Conservation (phyloP, 2,113 vertebrate species). For the Nyctibius bracteatus region DNA sequence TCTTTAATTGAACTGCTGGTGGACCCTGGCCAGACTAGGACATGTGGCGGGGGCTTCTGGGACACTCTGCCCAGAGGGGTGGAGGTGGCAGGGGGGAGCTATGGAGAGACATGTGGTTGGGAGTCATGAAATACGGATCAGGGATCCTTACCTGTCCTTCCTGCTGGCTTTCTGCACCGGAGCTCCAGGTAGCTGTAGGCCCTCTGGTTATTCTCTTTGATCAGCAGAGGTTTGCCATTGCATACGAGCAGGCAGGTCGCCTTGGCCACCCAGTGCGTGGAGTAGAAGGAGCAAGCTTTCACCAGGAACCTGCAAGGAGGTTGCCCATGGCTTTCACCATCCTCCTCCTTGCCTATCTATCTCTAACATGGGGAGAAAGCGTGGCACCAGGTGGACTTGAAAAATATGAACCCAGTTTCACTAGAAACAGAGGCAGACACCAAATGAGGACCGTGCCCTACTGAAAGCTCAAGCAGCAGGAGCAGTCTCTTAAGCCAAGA, state of each 20-base stretch:
- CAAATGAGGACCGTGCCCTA: neutral
- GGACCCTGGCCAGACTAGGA: neutral
- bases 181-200: slow-evolving; percentile 72
- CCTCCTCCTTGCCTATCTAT: neutral
- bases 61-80: neutral
- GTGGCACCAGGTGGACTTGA: neutral
- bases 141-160: slow-evolving; percentile 1
- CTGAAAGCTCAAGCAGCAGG: neutral
- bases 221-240: slow-evolving; percentile 59
- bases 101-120: neutral
- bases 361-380: neutral
- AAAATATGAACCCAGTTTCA: neutral
- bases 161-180: slow-evolving; percentile 49
- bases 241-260: slow-evolving; percentile 53
- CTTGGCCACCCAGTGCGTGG: slow-evolving; percentile 66
- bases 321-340: neutral
- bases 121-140: neutral
- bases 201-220: slow-evolving; percentile 57
- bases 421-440: neutral
- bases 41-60: neutral
- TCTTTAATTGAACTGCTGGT: neutral
- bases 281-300: slow-evolving; percentile 72
- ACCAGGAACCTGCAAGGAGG: slow-evolving; percentile 63
- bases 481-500: neutral
- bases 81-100: neutral